Percentiles rank a stretch among this genome's conserved stretches.
Evolutionary conservation across 2,888 invertebrate genomes (phyloP).

Genomic region (Nomada fucata): DNA sequence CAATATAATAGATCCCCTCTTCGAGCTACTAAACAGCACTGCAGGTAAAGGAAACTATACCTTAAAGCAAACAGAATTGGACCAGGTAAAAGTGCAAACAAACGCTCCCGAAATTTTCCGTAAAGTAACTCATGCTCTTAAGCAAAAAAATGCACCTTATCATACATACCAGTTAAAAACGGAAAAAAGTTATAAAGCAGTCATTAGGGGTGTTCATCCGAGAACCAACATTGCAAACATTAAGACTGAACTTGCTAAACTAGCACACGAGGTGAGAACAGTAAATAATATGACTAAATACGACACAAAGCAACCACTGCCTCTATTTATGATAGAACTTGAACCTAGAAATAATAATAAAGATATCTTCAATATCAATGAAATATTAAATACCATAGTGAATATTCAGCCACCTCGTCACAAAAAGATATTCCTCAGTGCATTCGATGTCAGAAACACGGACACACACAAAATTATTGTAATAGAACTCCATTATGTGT

Average conservation of each 20-base stretch:
- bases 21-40: not conserved
- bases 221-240: not conserved
- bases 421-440: not conserved
- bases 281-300: conserved; percentile 7
- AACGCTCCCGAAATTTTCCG: not conserved
- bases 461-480: conserved; percentile 3
- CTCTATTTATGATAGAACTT: conserved; percentile 16
- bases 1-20: conserved; percentile 9
- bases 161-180: conserved; percentile 17
- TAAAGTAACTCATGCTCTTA: not conserved
- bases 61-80: not conserved
- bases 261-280: conserved; percentile 1
- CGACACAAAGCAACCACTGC: not conserved
- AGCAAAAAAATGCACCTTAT: conserved; percentile 12
- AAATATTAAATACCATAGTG: conserved; percentile 6
- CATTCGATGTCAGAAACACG: not conserved
- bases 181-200: conserved; percentile 15
- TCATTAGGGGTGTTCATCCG: conserved; percentile 10
- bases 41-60: not conserved
- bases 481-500: not conserved
- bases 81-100: conserved; percentile 6
- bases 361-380: not conserved
- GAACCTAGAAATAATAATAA: conserved; percentile 5
- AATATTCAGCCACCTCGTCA: not conserved
- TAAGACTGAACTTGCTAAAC: not conserved